phyloP scores from a whole-genome alignment of 2,113 vertebrate genomes.

The Lagopus muta region DNA sequence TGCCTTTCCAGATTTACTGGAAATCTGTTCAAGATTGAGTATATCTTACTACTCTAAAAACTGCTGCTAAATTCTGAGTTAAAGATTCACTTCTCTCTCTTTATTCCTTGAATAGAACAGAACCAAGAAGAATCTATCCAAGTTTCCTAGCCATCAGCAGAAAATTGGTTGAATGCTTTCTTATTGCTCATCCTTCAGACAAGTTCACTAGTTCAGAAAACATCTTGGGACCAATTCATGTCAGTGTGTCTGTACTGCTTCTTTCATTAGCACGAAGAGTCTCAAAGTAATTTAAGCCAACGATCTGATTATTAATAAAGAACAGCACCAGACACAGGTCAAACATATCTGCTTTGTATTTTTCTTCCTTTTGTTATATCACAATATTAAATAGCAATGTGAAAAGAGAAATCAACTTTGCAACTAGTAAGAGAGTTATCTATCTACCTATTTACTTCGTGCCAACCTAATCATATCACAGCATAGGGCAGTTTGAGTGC shows the following conservation, averaged over 20 bases:
- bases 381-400: background rate
- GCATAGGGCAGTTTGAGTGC: background rate
- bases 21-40: conserved; percentile 58
- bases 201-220: conserved; percentile 43
- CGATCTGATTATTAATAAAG: conserved; percentile 44
- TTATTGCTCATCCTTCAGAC: conserved; percentile 17
- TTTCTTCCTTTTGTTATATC: conserved; percentile 1
- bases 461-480: background rate
- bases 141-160: background rate
- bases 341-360: background rate
- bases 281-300: conserved; percentile 39
- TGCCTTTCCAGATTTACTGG: conserved; percentile 65
- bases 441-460: background rate
- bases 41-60: conserved; percentile 22
- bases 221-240: background rate
- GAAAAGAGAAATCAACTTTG: background rate
- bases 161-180: conserved; percentile 37
- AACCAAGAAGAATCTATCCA: conserved; percentile 23
- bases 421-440: background rate
- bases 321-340: background rate
- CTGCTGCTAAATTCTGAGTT: conserved; percentile 26
- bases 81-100: conserved; percentile 38
- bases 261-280: conserved; percentile 19
- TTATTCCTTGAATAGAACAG: conserved; percentile 20
- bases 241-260: conserved; percentile 17